Evolutionary conservation across 1,140 invertebrate species (phyloP).

Genomic region (Lasaia peninsularis): DNA sequence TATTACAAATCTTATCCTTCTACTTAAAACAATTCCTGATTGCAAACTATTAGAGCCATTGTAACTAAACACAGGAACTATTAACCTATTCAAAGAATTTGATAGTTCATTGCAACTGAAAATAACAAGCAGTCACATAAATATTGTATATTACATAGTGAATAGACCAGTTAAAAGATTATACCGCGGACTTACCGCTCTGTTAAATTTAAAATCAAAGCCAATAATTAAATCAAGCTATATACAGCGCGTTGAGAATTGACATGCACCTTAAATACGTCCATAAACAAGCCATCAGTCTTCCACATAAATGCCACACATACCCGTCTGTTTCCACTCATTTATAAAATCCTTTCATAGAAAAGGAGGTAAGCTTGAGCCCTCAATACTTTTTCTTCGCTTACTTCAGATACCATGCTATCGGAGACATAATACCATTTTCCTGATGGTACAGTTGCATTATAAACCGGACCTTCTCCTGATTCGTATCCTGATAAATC

Average conservation of each 20-base stretch:
- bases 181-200: conserved; percentile 13
- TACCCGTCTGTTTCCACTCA: conserved; percentile 3
- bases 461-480: conserved; percentile 45
- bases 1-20: conserved; percentile 1
- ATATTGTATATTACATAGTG: conserved; percentile 16
- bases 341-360: conserved; percentile 92
- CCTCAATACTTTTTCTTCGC: conserved; percentile 88
- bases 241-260: conserved; percentile 41
- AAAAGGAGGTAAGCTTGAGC: conserved; percentile 98
- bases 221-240: conserved; percentile 34
- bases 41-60: conserved; percentile 14
- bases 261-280: conserved; percentile 28
- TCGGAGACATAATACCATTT: conserved; percentile 97
- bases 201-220: conserved; percentile 14
- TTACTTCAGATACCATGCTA: conserved; percentile 87
- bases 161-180: conserved; percentile 15
- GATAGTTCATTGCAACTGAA: conserved; percentile 12
- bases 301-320: conserved; percentile 57
- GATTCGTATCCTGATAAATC: conserved; percentile 69
- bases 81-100: conserved; percentile 8
- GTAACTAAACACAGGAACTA: conserved; percentile 17
- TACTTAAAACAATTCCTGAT: conserved; percentile 6
- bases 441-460: conserved; percentile 80
- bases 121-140: conserved; percentile 13
- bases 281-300: conserved; percentile 42